Conservation (phyloP, 2,113 vertebrate genomes). For the Psilopsiagon aurifrons region DNA sequence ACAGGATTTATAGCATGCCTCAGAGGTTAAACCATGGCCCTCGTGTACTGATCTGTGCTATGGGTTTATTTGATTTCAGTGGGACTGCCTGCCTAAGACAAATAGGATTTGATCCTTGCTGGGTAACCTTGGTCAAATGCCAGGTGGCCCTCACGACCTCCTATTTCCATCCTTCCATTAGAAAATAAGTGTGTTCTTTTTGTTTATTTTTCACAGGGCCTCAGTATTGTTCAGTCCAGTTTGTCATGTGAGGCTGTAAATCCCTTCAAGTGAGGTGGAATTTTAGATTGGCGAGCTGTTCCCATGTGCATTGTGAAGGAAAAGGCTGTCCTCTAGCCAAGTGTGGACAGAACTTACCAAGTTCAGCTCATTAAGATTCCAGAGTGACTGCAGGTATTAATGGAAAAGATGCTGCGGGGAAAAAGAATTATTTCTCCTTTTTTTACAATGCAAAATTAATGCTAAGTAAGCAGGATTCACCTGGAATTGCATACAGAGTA, state of each 20-base stretch:
- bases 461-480: conserved; percentile 30
- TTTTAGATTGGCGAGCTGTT: conserved; percentile 39
- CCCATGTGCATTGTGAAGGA: background rate
- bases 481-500: background rate
- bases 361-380: conserved; percentile 48
- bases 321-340: background rate
- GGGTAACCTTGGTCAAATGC: conserved; percentile 52
- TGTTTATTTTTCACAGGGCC: conserved; percentile 41
- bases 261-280: conserved; percentile 22
- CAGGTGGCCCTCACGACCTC: conserved; percentile 34
- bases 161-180: conserved; percentile 27
- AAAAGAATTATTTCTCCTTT: conserved; percentile 54
- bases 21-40: conserved; percentile 35
- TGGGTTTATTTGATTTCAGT: conserved; percentile 45
- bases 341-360: background rate
- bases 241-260: conserved; percentile 44
- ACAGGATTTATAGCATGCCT: conserved; percentile 27
- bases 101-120: conserved; percentile 60
- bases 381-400: background rate
- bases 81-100: conserved; percentile 34
- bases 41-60: conserved; percentile 14
- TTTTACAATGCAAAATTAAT: conserved; percentile 23
- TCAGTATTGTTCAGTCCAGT: conserved; percentile 17
- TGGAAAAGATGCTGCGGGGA: conserved; percentile 13
- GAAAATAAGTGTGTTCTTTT: conserved; percentile 43